phyloP scores from a whole-genome alignment of 2,888 invertebrate species.

The Rhyacophila evoluta region DNA sequence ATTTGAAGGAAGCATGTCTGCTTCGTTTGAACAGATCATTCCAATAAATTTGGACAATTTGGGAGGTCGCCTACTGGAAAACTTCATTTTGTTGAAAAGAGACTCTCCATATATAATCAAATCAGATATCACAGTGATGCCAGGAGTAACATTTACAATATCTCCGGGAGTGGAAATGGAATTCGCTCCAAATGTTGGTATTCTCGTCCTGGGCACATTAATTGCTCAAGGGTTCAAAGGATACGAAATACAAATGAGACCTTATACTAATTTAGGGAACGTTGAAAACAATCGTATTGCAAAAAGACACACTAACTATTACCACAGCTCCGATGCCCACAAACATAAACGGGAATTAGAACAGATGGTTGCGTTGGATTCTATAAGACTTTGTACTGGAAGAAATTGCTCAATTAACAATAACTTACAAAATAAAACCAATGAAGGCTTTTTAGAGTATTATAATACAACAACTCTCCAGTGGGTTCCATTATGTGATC shows the following conservation, averaged over 20 bases:
- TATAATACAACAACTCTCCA: constrained; percentile 95
- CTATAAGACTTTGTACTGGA: constrained; percentile 84
- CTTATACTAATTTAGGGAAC: constrained; percentile 64
- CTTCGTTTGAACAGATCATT: constrained; percentile 72
- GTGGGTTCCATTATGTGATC: constrained; percentile 97
- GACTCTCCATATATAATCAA: constrained; percentile 81
- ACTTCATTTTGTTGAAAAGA: constrained; percentile 74
- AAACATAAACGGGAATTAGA: constrained; percentile 70
- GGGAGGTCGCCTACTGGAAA: constrained; percentile 81
- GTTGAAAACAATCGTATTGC: constrained; percentile 62
- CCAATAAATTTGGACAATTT: constrained; percentile 75
- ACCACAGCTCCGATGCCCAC: constrained; percentile 57
- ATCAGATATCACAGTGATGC: constrained; percentile 97
- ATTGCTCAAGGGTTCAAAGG: constrained; percentile 84
- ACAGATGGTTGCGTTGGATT: constrained; percentile 70
- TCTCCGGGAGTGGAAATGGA: constrained; percentile 91
- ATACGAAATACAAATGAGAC: constrained; percentile 83
- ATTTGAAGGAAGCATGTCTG: constrained; percentile 82
- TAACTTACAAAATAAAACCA: constrained; percentile 66
- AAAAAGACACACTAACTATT: constrained; percentile 56
- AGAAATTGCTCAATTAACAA: constrained; percentile 76
- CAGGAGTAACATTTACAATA: constrained; percentile 87
- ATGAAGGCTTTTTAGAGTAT: constrained; percentile 93
- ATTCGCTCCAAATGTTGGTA: constrained; percentile 96
- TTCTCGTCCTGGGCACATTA: constrained; percentile 91